Percentiles rank a stretch among this genome's conserved stretches.
These are phyloP conservation scores for Myiozetetes cayanensis DNA, from an alignment of 2,113 vertebrate genomes.

Conservation along the genomic window DNA sequence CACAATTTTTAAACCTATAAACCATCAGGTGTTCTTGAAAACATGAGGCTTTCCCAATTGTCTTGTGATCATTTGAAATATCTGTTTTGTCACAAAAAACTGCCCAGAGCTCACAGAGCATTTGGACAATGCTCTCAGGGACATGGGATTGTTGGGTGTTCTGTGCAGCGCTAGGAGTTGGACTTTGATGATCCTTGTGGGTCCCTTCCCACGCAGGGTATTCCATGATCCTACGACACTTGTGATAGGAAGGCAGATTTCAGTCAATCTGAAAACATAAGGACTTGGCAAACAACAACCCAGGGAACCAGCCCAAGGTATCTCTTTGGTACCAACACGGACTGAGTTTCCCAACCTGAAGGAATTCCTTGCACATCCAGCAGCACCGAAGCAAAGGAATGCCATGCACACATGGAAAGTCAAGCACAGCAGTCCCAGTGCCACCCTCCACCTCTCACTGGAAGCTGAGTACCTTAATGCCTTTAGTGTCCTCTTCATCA, in stretches of 20 bases:
- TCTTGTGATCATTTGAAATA: background rate
- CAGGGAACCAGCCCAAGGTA: background rate
- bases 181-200: background rate
- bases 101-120: background rate
- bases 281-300: background rate
- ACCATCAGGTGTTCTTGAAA: background rate
- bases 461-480: slow-evolving; percentile 86
- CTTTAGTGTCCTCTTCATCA: slow-evolving; percentile 98
- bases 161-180: background rate
- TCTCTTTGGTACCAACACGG: background rate
- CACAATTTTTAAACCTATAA: background rate
- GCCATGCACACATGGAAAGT: background rate
- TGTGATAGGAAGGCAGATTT: background rate
- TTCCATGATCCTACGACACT: background rate
- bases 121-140: background rate
- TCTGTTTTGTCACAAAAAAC: background rate
- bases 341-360: background rate
- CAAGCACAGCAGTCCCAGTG: background rate
- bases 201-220: background rate
- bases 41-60: background rate
- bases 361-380: background rate
- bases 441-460: background rate
- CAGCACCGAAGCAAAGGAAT: background rate
- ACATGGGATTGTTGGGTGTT: background rate
- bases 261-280: background rate